Percentiles rank a stretch among this genome's conserved stretches.
Conservation (phyloP, 2,113 vertebrate genomes). For the Cardinalis cardinalis region DNA sequence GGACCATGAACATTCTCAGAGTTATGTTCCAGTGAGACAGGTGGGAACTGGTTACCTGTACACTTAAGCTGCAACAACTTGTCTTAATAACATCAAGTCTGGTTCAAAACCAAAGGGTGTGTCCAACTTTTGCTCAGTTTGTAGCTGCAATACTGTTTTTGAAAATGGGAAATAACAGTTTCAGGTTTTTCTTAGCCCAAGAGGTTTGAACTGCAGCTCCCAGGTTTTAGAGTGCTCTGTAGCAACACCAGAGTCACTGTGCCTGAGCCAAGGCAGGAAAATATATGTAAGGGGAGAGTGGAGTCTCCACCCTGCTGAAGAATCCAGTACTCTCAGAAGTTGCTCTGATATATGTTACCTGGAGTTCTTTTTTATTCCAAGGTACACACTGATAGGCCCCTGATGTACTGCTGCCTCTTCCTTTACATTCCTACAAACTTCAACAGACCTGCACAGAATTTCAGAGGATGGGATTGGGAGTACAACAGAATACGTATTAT, state of each 20-base stretch:
- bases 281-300: background rate
- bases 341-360: background rate
- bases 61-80: background rate
- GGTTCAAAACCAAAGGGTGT: background rate
- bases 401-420: background rate
- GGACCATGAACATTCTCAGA: background rate
- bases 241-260: fast-evolving
- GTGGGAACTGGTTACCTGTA: background rate
- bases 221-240: background rate
- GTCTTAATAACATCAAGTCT: background rate
- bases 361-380: background rate
- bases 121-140: background rate
- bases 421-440: background rate
- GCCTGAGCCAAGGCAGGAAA: background rate
- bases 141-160: background rate
- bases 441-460: background rate
- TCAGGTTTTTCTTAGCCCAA: background rate
- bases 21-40: background rate
- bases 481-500: background rate
- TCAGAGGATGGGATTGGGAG: background rate
- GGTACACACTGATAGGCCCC: background rate
- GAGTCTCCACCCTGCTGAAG: background rate
- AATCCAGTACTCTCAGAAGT: background rate
- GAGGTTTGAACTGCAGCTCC: background rate
- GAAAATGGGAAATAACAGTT: background rate